Evolutionary conservation across 2,113 vertebrate species (phyloP).

Genomic region (Poecile atricapillus): DNA sequence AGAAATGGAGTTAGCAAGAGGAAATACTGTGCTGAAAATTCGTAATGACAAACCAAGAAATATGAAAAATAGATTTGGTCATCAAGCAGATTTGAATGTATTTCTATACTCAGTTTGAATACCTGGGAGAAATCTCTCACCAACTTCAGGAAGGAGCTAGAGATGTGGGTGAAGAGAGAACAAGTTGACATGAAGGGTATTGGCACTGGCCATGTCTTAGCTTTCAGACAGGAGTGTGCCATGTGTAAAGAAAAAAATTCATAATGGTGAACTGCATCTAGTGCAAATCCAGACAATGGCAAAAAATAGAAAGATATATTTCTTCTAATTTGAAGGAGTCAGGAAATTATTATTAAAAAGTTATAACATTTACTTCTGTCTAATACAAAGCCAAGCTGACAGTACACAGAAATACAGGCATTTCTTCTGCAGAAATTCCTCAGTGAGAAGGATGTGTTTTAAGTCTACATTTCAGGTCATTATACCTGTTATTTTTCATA

Average conservation of each 20-base stretch:
- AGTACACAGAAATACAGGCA: background rate
- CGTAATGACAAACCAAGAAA: background rate
- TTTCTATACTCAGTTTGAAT: background rate
- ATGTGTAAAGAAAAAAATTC: background rate
- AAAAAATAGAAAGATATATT: background rate
- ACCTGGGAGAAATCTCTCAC: background rate
- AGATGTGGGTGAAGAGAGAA: background rate
- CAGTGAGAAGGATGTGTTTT: background rate
- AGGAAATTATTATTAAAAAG: background rate
- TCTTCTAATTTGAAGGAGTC: background rate
- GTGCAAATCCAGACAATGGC: background rate
- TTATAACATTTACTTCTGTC: background rate
- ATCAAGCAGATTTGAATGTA: background rate
- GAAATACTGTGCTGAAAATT: background rate
- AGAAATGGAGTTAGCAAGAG: background rate
- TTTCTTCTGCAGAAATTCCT: background rate
- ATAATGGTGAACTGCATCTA: background rate
- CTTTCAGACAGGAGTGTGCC: background rate
- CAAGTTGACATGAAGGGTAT: background rate
- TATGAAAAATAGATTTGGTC: background rate
- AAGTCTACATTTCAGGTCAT: background rate
- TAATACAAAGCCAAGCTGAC: background rate
- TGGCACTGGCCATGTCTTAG: background rate
- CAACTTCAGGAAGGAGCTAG: background rate
- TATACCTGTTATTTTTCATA: background rate